Conservation (phyloP, 2,888 invertebrate genomes). For the Bombylius discolor region DNA sequence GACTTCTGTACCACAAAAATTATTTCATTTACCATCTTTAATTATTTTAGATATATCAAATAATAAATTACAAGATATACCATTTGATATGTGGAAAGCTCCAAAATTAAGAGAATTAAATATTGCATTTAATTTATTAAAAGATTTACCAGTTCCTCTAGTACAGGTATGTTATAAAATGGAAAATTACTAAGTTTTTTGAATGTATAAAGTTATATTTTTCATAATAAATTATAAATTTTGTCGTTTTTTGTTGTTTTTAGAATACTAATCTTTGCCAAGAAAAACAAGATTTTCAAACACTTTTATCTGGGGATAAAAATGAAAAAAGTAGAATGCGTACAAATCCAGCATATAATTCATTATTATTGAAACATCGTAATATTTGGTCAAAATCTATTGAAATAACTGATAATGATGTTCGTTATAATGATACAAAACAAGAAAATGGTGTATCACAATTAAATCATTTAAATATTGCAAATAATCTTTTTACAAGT, state of each 20-base stretch:
- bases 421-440: conserved; percentile 44
- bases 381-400: conserved; percentile 62
- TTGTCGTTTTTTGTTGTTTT: not conserved
- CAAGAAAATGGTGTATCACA: conserved; percentile 46
- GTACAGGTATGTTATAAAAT: conserved; percentile 21
- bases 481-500: conserved; percentile 79
- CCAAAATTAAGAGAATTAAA: conserved; percentile 78
- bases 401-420: conserved; percentile 52
- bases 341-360: not conserved
- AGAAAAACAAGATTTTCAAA: not conserved
- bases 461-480: conserved; percentile 66
- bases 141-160: conserved; percentile 51
- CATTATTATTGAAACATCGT: conserved; percentile 48
- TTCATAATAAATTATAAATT: too few relatives aligned
- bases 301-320: not conserved
- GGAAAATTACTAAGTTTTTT: not conserved
- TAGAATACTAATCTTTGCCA: too few relatives aligned
- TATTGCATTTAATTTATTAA: conserved; percentile 74
- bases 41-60: conserved; percentile 82
- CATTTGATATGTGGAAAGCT: conserved; percentile 74
- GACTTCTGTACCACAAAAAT: conserved; percentile 62
- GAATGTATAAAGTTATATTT: not conserved
- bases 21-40: conserved; percentile 70
- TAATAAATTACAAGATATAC: conserved; percentile 75
- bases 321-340: not conserved